phyloP scores from a whole-genome alignment of 2,113 vertebrate genomes.

The Nesogale talazaci region DNA sequence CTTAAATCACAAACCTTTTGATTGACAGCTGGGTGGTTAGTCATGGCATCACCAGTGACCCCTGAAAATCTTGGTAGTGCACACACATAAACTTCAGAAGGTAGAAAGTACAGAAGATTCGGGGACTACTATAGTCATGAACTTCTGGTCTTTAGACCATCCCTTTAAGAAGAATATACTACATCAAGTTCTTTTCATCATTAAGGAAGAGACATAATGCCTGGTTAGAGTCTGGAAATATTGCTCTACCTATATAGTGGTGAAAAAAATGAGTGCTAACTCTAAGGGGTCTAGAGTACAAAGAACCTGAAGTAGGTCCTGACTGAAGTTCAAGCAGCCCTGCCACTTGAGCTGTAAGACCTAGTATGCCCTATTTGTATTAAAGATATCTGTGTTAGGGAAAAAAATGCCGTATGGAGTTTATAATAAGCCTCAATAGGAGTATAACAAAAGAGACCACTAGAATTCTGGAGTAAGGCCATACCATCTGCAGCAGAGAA shows the following conservation, averaged over 20 bases:
- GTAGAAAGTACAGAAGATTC: neutral
- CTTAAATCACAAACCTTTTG: neutral
- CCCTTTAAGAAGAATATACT: neutral
- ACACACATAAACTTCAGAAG: neutral
- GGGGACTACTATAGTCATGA: neutral
- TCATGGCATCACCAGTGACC: neutral
- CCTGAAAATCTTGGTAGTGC: neutral
- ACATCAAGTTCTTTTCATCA: neutral
- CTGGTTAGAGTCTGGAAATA: neutral
- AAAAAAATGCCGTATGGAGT: neutral
- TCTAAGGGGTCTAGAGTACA: neutral
- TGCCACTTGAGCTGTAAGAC: neutral
- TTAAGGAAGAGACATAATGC: neutral
- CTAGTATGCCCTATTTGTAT: neutral
- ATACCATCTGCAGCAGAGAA: neutral
- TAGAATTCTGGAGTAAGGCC: neutral
- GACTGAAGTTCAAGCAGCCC: neutral
- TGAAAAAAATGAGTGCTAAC: neutral
- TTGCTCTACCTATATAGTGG: neutral
- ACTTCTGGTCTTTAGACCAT: neutral
- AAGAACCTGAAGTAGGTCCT: neutral
- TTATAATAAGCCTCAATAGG: neutral
- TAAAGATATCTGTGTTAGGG: neutral
- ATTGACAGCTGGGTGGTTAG: neutral
- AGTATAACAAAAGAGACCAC: neutral